phyloP scores from a whole-genome alignment of 30 jellyfish, hydroid and myxozoan species.

The Pelagia noctiluca region DNA sequence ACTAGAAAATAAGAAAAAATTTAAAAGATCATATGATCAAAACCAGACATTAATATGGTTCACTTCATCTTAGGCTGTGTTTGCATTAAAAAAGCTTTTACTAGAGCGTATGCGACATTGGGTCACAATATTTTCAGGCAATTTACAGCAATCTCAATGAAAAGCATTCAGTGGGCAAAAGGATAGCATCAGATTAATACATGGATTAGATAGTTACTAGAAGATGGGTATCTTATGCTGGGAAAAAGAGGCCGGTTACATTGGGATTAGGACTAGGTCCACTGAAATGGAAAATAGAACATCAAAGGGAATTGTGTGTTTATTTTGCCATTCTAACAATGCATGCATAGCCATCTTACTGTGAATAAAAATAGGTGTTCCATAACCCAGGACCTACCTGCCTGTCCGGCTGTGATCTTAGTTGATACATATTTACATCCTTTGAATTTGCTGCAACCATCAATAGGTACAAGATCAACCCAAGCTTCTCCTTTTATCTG shows the following conservation, averaged over 20 bases:
- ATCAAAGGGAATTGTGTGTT: no score
- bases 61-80: constrained; percentile 3
- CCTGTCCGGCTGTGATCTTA: constrained; percentile 41
- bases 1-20: constrained; percentile 16
- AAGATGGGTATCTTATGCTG: no score
- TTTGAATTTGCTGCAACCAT: constrained; percentile 43
- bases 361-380: not conserved
- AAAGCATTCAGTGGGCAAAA: no score
- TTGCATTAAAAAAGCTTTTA: constrained; percentile 31
- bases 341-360: not conserved
- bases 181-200: no score
- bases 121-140: no score
- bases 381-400: constrained; percentile 20
- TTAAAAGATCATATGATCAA: not conserved
- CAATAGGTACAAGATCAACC: constrained; percentile 44
- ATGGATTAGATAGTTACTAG: no score
- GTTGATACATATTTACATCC: constrained; percentile 21
- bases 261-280: no score
- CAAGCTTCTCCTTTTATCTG: constrained; percentile 26
- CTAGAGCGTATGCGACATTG: no score
- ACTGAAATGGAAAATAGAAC: no score
- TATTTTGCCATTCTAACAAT: not conserved
- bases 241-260: no score
- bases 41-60: not conserved
- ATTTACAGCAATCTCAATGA: no score